phyloP scores from a whole-genome alignment of 2,888 invertebrate species.

The Hirtodrosophila confusa region DNA sequence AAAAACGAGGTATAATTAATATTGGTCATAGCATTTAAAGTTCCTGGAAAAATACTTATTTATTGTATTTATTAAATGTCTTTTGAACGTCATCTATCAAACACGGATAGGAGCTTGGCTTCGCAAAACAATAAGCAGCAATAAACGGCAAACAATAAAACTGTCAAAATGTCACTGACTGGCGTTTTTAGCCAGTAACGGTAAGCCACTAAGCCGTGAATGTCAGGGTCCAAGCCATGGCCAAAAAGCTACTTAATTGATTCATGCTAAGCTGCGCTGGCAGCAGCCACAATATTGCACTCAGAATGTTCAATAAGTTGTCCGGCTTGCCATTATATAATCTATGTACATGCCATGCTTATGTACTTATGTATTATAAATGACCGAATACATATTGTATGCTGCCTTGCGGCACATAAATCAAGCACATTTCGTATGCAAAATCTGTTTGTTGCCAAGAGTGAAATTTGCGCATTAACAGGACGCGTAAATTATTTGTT shows the following conservation, averaged over 20 bases:
- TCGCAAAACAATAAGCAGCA: constrained; percentile 25
- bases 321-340: constrained; percentile 24
- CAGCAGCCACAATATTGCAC: constrained; percentile 35
- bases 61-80: constrained; percentile 12
- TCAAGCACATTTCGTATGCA: constrained; percentile 34
- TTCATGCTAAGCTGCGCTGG: constrained; percentile 57
- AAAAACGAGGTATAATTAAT: too few relatives aligned
- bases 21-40: too few relatives aligned
- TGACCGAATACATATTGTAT: constrained; percentile 3
- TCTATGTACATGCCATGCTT: constrained; percentile 11
- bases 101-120: not conserved
- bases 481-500: constrained; percentile 5
- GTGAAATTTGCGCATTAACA: not conserved
- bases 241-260: constrained; percentile 63
- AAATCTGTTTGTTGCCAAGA: constrained; percentile 21
- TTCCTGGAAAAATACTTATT: not conserved
- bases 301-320: constrained; percentile 29
- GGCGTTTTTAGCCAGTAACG: constrained; percentile 17
- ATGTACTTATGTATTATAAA: not conserved
- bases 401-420: constrained; percentile 31
- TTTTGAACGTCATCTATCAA: constrained; percentile 17
- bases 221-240: constrained; percentile 44
- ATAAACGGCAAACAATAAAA: constrained; percentile 61
- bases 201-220: constrained; percentile 48
- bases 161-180: constrained; percentile 64